phyloP scores from a whole-genome alignment of 2,797 vertebrate genomes.

The Adrianichthys oophorus region DNA sequence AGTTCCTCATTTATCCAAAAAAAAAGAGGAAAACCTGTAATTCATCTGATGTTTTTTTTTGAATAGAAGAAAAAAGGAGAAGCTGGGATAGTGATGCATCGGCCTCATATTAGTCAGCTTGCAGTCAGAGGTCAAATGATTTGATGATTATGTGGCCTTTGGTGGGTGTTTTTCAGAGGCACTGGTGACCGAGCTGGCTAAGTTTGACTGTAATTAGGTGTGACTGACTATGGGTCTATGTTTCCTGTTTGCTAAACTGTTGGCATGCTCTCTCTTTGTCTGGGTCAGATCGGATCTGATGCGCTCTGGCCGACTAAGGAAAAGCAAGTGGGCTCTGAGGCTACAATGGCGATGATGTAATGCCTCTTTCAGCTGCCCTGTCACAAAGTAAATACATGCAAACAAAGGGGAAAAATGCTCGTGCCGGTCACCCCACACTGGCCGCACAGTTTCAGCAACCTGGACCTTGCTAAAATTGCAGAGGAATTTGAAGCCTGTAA shows the following conservation, averaged over 20 bases:
- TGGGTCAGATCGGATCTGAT: conserved; percentile 36
- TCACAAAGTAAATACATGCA: conserved; percentile 58
- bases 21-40: too few relatives aligned
- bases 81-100: conserved; percentile 25
- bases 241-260: conserved; percentile 74
- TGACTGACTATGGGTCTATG: conserved; percentile 52
- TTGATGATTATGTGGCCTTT: conserved; percentile 31
- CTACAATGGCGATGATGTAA: conserved; percentile 78
- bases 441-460: conserved; percentile 50
- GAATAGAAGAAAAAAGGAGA: conserved; percentile 18
- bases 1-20: too few relatives aligned
- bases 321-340: conserved; percentile 53
- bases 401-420: conserved; percentile 61
- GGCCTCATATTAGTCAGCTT: conserved; percentile 51
- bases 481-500: conserved; percentile 38
- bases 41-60: too few relatives aligned
- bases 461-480: conserved; percentile 50
- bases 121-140: conserved; percentile 60
- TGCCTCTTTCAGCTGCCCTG: conserved; percentile 60
- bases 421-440: conserved; percentile 45
- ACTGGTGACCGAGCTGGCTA: conserved; percentile 45
- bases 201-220: conserved; percentile 67
- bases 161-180: conserved; percentile 2
- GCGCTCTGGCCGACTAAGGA: conserved; percentile 48
- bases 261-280: conserved; percentile 72